These are phyloP conservation scores for Neoascia interrupta DNA, from an alignment of 2,888 invertebrate species.

Conservation along the genomic window DNA sequence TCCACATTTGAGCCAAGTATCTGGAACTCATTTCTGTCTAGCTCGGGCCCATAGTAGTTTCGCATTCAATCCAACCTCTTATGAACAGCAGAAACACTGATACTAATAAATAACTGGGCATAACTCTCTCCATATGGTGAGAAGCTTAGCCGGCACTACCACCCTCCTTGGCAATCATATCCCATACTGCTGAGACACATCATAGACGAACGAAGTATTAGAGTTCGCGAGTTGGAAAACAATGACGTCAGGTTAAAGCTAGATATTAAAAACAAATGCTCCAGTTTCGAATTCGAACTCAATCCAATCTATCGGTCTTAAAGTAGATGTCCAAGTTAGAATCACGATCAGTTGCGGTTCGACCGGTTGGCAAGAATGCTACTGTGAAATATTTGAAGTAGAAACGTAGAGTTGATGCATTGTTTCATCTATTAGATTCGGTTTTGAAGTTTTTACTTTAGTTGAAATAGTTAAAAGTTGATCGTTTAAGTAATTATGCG, in stretches of 20 bases:
- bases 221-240: constrained; percentile 12
- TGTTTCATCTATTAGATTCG: not conserved
- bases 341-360: constrained; percentile 46
- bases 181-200: too few relatives aligned
- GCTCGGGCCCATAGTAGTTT: too few relatives aligned
- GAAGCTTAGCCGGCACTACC: not conserved
- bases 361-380: constrained; percentile 50
- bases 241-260: constrained; percentile 60
- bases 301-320: constrained; percentile 29
- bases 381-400: constrained; percentile 31
- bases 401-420: not conserved
- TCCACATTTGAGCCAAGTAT: constrained; percentile 32
- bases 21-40: constrained; percentile 28
- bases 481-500: too few relatives aligned
- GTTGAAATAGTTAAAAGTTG: not conserved
- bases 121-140: constrained; percentile 44
- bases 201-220: too few relatives aligned
- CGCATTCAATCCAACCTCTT: not conserved
- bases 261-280: constrained; percentile 26
- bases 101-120: constrained; percentile 36
- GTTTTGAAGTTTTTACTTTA: not conserved
- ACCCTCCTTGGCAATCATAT: not conserved
- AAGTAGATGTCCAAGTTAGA: constrained; percentile 17
- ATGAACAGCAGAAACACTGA: not conserved
- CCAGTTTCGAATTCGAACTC: constrained; percentile 42